Evolutionary conservation across 2,113 vertebrate species (phyloP), one percentile per base, ranked within the genome.

Genomic region (Oryzias javanicus): DNA sequence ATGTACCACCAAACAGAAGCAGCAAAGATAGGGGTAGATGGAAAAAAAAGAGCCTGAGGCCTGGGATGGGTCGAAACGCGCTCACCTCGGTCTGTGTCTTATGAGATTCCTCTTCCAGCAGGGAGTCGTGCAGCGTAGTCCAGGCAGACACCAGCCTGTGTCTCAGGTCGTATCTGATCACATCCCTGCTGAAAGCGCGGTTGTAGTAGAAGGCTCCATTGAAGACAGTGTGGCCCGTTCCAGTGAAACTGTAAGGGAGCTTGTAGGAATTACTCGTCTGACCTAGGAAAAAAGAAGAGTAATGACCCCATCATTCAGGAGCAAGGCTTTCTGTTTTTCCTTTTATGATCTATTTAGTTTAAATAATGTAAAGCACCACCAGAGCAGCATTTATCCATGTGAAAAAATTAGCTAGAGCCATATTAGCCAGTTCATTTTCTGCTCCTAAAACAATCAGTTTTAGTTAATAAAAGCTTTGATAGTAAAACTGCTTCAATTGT

Each of bases 161-260:
- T 63, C 93, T 92, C 80, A 98, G 88, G 88, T 98, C 93, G 0
- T 95, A 98, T 61, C 95, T 93, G 83, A 98, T 95, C 81, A 98
- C 90, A 84, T 97, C 96, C 52, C 94, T 92, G 0, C 95, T 96
- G 88, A 95, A 98, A 54, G 96, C 96, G 0, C 96, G 93, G 83
- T 95, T 97, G 87, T 98, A 98, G 88, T 93, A 98, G 76, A 98
- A 94, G 56, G 96, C 94, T 0, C 95, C 95, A 0, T 91, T 92
- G 70, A 93, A 96, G 27, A 98, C 93, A 0, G 95, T 94, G 0
- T 98, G 96, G 14, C 96, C 95, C 0, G 96, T 97, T 70, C 96
- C 96, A 0, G 94, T 94, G 94, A 93, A 98, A 76, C 93, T 95
- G 86, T 98, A 98, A 0, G 95, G 96, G 24, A 98, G 94, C 84